phyloP scores from a whole-genome alignment of 2,113 vertebrate species.

The Phylloscopus whistleri region DNA sequence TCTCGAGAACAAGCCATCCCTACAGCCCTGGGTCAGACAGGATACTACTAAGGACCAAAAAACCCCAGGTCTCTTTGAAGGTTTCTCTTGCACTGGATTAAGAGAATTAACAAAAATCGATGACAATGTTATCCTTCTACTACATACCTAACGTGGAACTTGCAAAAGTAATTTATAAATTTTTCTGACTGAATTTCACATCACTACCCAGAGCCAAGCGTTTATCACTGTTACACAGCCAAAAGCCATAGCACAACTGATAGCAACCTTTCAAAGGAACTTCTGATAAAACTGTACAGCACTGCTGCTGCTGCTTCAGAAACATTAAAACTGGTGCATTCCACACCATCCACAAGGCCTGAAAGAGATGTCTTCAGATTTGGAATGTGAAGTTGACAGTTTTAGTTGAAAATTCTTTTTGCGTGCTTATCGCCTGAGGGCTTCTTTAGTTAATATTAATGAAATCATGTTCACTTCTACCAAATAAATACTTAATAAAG shows the following conservation, averaged over 20 bases:
- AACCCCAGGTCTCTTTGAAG: not conserved
- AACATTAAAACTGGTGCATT: not conserved
- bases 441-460: not conserved
- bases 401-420: not conserved
- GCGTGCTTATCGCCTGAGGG: not conserved
- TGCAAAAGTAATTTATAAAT: not conserved
- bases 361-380: not conserved
- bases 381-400: not conserved
- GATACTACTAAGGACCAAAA: not conserved
- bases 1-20: not conserved
- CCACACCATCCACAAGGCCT: not conserved
- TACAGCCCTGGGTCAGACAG: not conserved
- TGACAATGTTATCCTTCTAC: not conserved
- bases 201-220: not conserved
- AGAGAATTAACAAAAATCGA: not conserved
- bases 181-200: not conserved
- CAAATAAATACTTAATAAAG: conserved; percentile 7
- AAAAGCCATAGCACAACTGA: not conserved
- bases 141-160: not conserved
- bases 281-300: not conserved
- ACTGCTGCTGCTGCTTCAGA: not conserved
- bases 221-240: not conserved
- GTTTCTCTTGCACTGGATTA: not conserved
- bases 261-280: not conserved
- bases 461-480: not conserved